These are phyloP conservation scores for Apotomis betuletana DNA, from an alignment of 2,888 invertebrate species.

Conservation along the genomic window DNA sequence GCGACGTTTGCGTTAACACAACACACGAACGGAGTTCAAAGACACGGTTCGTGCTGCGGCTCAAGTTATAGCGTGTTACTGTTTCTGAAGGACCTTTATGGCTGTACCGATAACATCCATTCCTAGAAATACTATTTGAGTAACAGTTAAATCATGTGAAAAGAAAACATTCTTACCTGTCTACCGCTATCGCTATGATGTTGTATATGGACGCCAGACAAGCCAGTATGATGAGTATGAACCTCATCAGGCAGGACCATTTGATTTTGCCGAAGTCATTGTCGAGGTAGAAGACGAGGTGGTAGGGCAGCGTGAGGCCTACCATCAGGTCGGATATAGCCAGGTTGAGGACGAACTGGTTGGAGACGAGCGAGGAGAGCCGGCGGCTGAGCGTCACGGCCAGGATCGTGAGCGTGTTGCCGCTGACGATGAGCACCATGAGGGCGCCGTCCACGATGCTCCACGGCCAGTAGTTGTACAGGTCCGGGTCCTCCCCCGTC, in stretches of 20 bases:
- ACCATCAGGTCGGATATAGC: constrained; percentile 91
- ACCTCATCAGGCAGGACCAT: constrained; percentile 87
- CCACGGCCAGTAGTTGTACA: constrained; percentile 85
- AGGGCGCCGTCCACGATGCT: constrained; percentile 86
- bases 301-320: constrained; percentile 90
- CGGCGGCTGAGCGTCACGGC: constrained; percentile 88
- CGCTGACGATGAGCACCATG: constrained; percentile 86
- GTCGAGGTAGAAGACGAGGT: constrained; percentile 88
- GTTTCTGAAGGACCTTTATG: constrained; percentile 17
- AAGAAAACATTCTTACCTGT: constrained; percentile 75
- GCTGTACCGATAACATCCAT: constrained; percentile 19
- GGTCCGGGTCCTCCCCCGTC: constrained; percentile 59
- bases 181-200: constrained; percentile 90
- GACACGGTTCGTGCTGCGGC: constrained; percentile 29
- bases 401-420: constrained; percentile 89
- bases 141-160: constrained; percentile 12
- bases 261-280: constrained; percentile 84
- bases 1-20: constrained; percentile 7
- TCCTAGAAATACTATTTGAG: constrained; percentile 11
- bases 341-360: constrained; percentile 90
- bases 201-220: constrained; percentile 92
- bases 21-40: constrained; percentile 34
- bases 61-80: constrained; percentile 31
- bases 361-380: constrained; percentile 87
- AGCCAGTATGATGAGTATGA: constrained; percentile 89